Conservation (phyloP, 2,113 vertebrate species). For the Cyprinodon tularosa region DNA sequence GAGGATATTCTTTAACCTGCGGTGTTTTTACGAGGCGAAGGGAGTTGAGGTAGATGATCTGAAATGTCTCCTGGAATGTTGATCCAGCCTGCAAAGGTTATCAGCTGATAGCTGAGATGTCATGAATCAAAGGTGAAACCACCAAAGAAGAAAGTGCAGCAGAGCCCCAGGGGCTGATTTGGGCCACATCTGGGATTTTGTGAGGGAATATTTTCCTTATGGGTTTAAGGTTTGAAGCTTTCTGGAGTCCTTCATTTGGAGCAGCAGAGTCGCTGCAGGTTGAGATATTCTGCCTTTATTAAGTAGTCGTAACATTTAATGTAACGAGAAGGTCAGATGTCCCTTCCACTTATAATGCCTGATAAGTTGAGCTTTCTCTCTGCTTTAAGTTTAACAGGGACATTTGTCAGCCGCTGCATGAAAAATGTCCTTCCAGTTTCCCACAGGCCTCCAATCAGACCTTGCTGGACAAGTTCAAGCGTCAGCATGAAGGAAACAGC, state of each 20-base stretch:
- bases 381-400: neutral
- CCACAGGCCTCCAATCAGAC: constrained; percentile 99
- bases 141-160: constrained; percentile 11
- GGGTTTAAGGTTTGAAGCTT: neutral
- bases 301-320: no score
- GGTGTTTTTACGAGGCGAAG: constrained; percentile 18
- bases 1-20: constrained; percentile 18
- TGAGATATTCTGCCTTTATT: neutral
- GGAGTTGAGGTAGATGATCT: constrained; percentile 31
- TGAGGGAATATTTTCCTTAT: constrained; percentile 1
- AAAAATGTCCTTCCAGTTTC: constrained; percentile 80
- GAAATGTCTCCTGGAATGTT: constrained; percentile 35
- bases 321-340: no score
- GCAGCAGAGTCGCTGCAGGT: neutral
- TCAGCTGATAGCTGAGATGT: constrained; percentile 8
- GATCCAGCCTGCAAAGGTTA: constrained; percentile 27
- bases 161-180: neutral
- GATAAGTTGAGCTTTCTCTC: no score
- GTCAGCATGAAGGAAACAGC: constrained; percentile 92
- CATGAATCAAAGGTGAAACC: constrained; percentile 30
- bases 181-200: constrained; percentile 2
- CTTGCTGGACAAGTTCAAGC: constrained; percentile 94
- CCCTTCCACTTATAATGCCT: no score
- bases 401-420: neutral
- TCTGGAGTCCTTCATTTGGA: neutral